These are phyloP conservation scores for Poecilia picta DNA, from an alignment of 2,797 vertebrate genomes.

Conservation along the genomic window DNA sequence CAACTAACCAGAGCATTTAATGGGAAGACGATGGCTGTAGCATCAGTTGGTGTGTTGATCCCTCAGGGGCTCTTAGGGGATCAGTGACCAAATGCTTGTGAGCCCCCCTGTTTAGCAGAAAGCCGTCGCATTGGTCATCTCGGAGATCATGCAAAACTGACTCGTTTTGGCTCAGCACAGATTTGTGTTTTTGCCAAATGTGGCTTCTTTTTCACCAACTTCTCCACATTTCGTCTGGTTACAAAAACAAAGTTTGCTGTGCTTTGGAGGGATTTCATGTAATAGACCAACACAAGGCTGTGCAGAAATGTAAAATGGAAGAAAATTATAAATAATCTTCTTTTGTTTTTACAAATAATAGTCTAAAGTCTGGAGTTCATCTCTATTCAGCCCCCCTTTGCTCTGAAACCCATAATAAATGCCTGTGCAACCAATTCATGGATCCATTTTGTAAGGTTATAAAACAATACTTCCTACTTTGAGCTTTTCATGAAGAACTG, in stretches of 20 bases:
- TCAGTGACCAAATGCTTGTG: slow-evolving; percentile 74
- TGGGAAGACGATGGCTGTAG: slow-evolving; percentile 64
- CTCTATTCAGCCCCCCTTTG: not conserved
- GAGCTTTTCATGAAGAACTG: not conserved
- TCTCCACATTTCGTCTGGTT: not conserved
- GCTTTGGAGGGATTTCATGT: not conserved
- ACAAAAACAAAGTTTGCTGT: not conserved
- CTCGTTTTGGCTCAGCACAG: not conserved
- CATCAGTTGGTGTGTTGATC: slow-evolving; percentile 75
- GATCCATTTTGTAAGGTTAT: not conserved
- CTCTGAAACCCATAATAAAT: not conserved
- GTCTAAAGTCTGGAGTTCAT: not conserved
- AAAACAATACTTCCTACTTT: not conserved
- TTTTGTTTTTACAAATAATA: not conserved
- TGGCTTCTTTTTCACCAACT: not conserved
- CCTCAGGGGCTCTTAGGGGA: slow-evolving; percentile 55
- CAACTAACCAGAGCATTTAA: slow-evolving; percentile 44
- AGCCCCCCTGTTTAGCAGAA: slow-evolving; percentile 37
- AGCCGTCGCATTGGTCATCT: slow-evolving; percentile 45
- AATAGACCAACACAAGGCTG: not conserved
- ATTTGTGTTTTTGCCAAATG: slow-evolving; percentile 1
- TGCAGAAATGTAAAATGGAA: not conserved
- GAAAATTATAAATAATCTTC: not conserved
- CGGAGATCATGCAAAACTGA: not conserved
- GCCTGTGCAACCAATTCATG: not conserved